Conservation (phyloP, 2,797 vertebrate genomes). For the Setipinna tenuifilis region DNA sequence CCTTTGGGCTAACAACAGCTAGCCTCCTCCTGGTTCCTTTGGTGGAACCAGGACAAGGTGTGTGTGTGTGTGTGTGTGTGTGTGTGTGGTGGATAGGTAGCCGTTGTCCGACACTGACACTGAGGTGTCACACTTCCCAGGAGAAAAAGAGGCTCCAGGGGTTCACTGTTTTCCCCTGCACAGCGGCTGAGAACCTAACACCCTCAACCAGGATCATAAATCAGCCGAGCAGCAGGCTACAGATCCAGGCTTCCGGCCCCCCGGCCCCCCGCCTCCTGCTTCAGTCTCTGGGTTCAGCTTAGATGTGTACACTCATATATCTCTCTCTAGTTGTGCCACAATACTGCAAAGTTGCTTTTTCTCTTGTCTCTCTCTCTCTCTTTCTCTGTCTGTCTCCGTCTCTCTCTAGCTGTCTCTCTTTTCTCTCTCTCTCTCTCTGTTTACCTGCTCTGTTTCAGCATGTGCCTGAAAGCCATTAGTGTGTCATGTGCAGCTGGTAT, state of each 20-base stretch:
- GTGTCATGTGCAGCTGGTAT: not conserved
- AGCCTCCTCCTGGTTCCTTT: not conserved
- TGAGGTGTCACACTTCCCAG: not conserved
- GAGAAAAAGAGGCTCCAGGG: constrained; percentile 9
- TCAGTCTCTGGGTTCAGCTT: not conserved
- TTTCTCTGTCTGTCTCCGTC: not conserved
- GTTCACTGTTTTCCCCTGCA: not conserved
- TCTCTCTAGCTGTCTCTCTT: not conserved
- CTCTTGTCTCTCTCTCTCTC: not conserved
- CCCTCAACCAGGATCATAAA: not conserved
- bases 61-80: constrained; percentile 20
- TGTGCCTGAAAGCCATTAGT: constrained; percentile 1
- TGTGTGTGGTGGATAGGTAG: not conserved
- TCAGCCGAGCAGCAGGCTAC: not conserved
- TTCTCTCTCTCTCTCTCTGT: not conserved
- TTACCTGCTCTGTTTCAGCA: not conserved
- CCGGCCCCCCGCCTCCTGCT: not conserved
- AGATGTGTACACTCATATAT: not conserved
- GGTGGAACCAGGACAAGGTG: not conserved
- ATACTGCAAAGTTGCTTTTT: not conserved
- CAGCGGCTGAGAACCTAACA: not conserved
- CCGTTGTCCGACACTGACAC: not conserved
- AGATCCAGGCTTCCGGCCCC: not conserved
- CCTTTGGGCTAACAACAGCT: not conserved
- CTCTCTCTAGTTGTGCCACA: not conserved